Percentiles rank a stretch among this genome's conserved stretches.
Evolutionary conservation across 2,113 vertebrate species (phyloP).

Genomic region (Platichthys stellatus): DNA sequence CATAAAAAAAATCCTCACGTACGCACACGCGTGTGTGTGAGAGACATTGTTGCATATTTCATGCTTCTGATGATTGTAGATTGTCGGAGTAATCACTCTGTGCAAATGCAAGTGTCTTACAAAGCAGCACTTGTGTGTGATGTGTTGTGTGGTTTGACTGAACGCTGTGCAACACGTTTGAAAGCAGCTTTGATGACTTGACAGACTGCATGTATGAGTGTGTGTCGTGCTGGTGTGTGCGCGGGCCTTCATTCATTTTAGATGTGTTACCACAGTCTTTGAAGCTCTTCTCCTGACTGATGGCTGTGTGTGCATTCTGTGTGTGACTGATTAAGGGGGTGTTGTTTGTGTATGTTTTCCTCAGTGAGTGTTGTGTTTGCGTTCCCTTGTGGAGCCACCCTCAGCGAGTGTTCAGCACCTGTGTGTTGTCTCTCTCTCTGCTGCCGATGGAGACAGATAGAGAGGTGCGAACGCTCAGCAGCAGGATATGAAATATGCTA

Average conservation of each 20-base stretch:
- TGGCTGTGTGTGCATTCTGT: background rate
- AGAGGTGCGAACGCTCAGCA: constrained; percentile 31
- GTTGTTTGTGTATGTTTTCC: constrained; percentile 25
- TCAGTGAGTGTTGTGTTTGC: background rate
- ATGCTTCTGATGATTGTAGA: background rate
- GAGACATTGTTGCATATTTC: background rate
- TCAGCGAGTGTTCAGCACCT: constrained; percentile 31
- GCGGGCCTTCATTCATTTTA: background rate
- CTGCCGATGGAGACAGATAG: constrained; percentile 47
- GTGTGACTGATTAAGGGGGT: constrained; percentile 19
- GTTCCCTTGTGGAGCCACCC: background rate
- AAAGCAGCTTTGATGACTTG: constrained; percentile 17
- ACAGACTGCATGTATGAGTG: background rate
- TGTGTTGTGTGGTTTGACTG: background rate
- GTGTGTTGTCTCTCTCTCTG: constrained; percentile 21
- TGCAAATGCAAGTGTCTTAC: background rate
- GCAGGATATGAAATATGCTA: constrained; percentile 77
- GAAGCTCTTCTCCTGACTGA: constrained; percentile 18
- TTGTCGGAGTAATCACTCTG: background rate
- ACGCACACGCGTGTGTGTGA: background rate
- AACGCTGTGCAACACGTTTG: constrained; percentile 8
- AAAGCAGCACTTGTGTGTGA: background rate
- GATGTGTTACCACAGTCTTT: background rate
- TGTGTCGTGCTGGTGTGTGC: background rate
- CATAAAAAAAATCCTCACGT: background rate